Evolutionary conservation across 2,888 invertebrate genomes (phyloP).

Genomic region (Salticus scenicus): DNA sequence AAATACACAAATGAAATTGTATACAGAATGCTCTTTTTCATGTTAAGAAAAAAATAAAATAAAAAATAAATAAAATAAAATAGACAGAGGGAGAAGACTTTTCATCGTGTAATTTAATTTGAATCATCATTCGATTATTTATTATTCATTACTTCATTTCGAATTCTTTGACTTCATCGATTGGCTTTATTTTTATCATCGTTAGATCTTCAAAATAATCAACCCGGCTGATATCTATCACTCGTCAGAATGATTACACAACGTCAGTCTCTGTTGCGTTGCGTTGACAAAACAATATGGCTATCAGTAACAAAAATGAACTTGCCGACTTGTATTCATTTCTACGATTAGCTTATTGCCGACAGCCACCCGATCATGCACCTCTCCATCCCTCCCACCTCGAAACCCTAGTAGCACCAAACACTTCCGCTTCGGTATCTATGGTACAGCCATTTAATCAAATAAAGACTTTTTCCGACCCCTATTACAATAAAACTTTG

Average conservation of each 20-base stretch:
- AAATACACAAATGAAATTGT: no score
- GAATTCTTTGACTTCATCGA: no score
- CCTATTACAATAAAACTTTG: conserved; percentile 61
- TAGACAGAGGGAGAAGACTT: no score
- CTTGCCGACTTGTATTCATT: conserved; percentile 12
- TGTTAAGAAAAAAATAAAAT: no score
- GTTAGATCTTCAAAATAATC: no score
- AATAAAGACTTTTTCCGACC: conserved; percentile 53
- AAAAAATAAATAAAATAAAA: no score
- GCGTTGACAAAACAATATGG: background rate
- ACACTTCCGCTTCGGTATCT: conserved; percentile 17
- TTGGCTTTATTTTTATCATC: no score
- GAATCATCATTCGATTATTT: no score
- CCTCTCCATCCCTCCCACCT: background rate
- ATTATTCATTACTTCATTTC: no score
- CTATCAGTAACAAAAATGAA: conserved; percentile 11
- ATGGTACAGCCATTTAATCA: conserved; percentile 59
- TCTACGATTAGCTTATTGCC: conserved; percentile 23
- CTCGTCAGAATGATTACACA: background rate
- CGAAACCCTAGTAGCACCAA: background rate
- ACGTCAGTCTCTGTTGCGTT: background rate
- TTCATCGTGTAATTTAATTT: no score
- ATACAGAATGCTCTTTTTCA: no score
- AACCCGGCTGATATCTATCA: background rate
- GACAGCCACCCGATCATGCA: background rate